These are phyloP conservation scores for Mormyrus iriodes DNA, from an alignment of 2,113 vertebrate genomes.

Conservation along the genomic window DNA sequence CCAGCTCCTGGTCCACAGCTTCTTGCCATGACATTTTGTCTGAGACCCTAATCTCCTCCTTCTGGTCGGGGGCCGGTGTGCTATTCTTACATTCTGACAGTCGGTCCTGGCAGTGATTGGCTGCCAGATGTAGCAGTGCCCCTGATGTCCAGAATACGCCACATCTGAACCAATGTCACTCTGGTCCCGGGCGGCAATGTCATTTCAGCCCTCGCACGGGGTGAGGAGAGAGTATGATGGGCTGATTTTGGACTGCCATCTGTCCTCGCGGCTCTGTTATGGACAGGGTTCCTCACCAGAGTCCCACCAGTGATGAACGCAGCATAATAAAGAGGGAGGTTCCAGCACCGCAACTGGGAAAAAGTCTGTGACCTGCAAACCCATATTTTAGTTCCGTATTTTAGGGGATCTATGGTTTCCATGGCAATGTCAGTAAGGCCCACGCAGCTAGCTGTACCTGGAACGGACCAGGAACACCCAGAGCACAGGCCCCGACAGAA, in stretches of 20 bases:
- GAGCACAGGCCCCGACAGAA: neutral
- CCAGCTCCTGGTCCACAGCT: neutral
- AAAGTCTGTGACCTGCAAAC: neutral
- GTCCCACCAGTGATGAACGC: neutral
- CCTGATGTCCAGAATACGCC: neutral
- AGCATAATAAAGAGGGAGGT: neutral
- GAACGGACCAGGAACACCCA: neutral
- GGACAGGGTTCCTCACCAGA: neutral
- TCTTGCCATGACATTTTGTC: neutral
- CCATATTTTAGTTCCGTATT: slow-evolving; percentile 9
- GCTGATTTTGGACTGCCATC: neutral
- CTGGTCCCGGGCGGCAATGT: neutral
- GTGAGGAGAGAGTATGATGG: neutral
- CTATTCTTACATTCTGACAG: neutral
- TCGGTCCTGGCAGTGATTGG: neutral
- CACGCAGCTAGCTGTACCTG: slow-evolving; percentile 8
- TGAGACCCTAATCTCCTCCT: neutral
- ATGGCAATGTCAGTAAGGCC: slow-evolving; percentile 29
- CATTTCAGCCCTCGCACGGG: neutral
- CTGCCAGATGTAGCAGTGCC: neutral
- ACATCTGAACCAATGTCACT: neutral
- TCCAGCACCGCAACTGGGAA: neutral
- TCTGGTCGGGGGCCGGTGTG: neutral
- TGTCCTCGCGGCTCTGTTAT: neutral
- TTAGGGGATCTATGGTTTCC: slow-evolving; percentile 33